Percentiles rank a stretch among this genome's conserved stretches.
Conservation (phyloP, 2,797 vertebrate species). For the Poliocrania exsul region DNA sequence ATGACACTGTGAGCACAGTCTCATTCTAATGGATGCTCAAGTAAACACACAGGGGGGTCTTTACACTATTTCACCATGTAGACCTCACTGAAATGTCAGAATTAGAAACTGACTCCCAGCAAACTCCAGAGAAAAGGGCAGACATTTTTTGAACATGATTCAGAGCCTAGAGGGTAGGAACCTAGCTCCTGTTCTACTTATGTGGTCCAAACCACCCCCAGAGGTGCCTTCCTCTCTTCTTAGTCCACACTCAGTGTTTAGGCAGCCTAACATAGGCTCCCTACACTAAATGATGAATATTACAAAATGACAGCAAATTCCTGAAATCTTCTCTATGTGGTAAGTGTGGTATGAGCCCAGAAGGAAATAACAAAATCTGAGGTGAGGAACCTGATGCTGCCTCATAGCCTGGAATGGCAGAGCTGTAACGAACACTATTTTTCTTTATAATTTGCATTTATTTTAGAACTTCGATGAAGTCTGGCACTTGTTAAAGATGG, state of each 20-base stretch:
- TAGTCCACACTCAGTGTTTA: not conserved
- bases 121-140: not conserved
- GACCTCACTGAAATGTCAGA: not conserved
- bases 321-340: slow-evolving; percentile 17
- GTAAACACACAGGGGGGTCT: not conserved
- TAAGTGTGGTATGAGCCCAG: not conserved
- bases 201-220: slow-evolving; percentile 52
- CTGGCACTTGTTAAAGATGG: not conserved
- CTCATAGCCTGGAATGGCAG: not conserved
- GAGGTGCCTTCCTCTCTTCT: slow-evolving; percentile 16
- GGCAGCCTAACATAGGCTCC: not conserved
- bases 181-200: slow-evolving; percentile 59
- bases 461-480: not conserved
- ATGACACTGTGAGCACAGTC: not conserved
- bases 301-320: slow-evolving; percentile 21
- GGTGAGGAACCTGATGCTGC: not conserved
- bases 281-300: not conserved
- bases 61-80: slow-evolving; percentile 30
- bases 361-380: not conserved
- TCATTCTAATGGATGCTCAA: not conserved
- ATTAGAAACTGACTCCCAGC: slow-evolving; percentile 21
- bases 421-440: not conserved
- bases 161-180: slow-evolving; percentile 52
- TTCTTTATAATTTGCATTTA: not conserved
- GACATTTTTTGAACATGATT: slow-evolving; percentile 39